phyloP scores from a whole-genome alignment of 2,113 vertebrate species.

The Carlito syrichta region DNA sequence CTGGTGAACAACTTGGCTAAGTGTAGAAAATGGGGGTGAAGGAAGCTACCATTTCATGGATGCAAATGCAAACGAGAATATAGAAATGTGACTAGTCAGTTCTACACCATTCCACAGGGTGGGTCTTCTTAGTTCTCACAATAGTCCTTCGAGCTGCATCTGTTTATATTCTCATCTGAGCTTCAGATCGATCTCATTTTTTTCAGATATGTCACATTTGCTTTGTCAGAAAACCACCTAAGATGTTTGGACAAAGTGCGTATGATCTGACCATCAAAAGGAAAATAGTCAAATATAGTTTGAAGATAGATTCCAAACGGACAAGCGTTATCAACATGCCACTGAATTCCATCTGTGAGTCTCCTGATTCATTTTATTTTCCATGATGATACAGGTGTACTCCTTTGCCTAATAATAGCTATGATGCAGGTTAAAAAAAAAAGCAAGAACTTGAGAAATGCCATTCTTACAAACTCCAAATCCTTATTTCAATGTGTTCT shows the following conservation, averaged over 20 bases:
- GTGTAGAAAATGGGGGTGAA: neutral
- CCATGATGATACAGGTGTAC: neutral
- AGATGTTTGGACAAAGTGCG: neutral
- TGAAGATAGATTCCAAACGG: neutral
- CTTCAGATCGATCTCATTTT: too few relatives aligned
- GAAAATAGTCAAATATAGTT: neutral
- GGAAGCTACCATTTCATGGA: neutral
- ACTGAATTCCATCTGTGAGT: neutral
- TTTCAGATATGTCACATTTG: neutral
- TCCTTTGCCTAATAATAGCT: constrained; percentile 1
- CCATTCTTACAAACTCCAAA: neutral
- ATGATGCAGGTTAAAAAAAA: neutral
- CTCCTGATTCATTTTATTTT: neutral
- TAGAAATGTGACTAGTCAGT: neutral
- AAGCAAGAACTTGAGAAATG: neutral
- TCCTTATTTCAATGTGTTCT: neutral
- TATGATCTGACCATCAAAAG: neutral
- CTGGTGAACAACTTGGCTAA: neutral
- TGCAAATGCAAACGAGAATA: neutral
- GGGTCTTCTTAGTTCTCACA: neutral
- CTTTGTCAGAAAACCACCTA: neutral
- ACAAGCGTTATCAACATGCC: neutral
- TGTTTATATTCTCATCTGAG: neutral
- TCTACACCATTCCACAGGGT: neutral
- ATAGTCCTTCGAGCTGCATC: neutral